Evolutionary conservation across 2,113 vertebrate species (phyloP), one percentile per base, ranked within the genome.

Genomic region (Nyctereutes procyonoides): DNA sequence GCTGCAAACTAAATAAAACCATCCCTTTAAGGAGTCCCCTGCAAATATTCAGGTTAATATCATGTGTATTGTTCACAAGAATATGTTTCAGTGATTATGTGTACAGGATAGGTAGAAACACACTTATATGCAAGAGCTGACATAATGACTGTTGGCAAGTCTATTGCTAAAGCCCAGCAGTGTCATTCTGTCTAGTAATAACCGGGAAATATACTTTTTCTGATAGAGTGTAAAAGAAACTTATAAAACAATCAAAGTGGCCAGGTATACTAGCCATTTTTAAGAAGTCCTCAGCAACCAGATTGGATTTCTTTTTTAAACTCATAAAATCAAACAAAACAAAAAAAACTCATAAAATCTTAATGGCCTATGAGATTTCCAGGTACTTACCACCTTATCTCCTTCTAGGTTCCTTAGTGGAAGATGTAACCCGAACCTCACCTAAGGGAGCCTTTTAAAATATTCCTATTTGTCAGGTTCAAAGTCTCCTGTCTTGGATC

Each of bases 1-100:
- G 22, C 30, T 48, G 8, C 69, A 88, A 79, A 92, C 38, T 89
- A 94, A 90, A 58, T 28, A 67, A 89, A 84, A 71, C 30, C 60
- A 95, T 60, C 26, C 12, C 6, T 28, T 5, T 43, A n/a, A 30
- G 48, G 20, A 48, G 12, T 16, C 19, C 32, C 55, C 35, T 30
- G 74, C 84, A 93, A 94, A 96, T 55, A 90, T 48, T 73, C 53
- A 92, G 60, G 38, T 96, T 83, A 81, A 56, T 69, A 32, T 56
- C 35, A 19, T 22, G 63, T 53, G 19, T 55, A 24, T 30, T 30
- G 28, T 77, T 83, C 43, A 32, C 53, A 89, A 90, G 48, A 69
- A 63, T 62, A 53, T 43, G n/a, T 83, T 88, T 93, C 20, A 73
- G 58, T 43, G 35, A 83, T 55, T 79, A 43, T 32, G 24, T 48